These are phyloP conservation scores for Sterrhoptilus dennistouni DNA, from an alignment of 2,113 vertebrate species.

Conservation along the genomic window DNA sequence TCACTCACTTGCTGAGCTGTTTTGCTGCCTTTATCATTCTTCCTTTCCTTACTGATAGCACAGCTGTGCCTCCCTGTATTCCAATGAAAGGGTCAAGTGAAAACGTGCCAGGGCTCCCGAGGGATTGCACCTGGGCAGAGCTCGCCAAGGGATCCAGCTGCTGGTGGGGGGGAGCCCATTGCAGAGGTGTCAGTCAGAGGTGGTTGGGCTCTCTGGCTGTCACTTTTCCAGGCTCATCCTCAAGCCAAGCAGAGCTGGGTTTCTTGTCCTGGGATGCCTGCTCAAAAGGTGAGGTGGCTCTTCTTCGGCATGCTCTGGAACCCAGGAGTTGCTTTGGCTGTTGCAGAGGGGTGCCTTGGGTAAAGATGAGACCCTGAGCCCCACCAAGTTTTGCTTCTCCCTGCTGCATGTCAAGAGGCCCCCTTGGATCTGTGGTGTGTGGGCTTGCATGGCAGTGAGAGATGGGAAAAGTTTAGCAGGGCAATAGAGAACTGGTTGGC, in stretches of 20 bases:
- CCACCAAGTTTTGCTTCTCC: background rate
- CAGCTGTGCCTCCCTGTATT: background rate
- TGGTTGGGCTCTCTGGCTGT: background rate
- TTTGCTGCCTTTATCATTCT: background rate
- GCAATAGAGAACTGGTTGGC: background rate
- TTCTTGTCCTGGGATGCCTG: background rate
- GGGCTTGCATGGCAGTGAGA: background rate
- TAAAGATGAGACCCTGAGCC: background rate
- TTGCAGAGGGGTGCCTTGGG: background rate
- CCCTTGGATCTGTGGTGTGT: background rate
- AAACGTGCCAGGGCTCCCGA: background rate
- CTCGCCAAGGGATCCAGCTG: background rate
- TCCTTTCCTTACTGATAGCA: background rate
- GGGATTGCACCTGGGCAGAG: background rate
- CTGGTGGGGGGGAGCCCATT: rapidly evolving
- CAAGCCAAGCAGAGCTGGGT: background rate
- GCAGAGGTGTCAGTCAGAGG: rapidly evolving
- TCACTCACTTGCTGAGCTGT: background rate
- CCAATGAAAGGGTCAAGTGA: background rate
- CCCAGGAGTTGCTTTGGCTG: background rate
- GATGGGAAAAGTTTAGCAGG: rapidly evolving
- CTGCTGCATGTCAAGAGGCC: rapidly evolving
- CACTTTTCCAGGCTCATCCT: background rate
- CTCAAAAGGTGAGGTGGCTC: rapidly evolving
- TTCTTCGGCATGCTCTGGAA: background rate